Conservation (phyloP, 2,888 invertebrate genomes). For the Eulithis testata region DNA sequence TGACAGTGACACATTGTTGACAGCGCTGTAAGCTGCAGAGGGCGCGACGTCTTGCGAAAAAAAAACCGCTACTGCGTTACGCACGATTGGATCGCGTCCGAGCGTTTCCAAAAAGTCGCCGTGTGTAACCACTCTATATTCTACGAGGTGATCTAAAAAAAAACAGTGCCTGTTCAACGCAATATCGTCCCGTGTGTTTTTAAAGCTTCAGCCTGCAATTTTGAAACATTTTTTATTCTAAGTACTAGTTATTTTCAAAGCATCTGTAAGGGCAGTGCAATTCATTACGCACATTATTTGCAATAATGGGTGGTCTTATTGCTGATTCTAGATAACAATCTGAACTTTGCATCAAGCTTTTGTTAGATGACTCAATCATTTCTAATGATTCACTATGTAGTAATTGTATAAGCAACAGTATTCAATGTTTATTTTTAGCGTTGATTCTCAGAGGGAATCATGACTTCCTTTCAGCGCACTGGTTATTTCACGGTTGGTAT, state of each 20-base stretch:
- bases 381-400: conserved; percentile 19
- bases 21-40: too few relatives aligned
- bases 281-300: conserved; percentile 30
- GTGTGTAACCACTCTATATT: too few relatives aligned
- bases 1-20: too few relatives aligned
- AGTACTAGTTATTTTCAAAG: conserved; percentile 34
- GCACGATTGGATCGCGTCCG: too few relatives aligned
- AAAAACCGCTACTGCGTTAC: too few relatives aligned
- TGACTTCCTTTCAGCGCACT: too few relatives aligned
- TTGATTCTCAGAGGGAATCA: too few relatives aligned
- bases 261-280: conserved; percentile 36
- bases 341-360: conserved; percentile 16
- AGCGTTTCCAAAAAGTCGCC: too few relatives aligned
- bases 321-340: conserved; percentile 22
- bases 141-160: too few relatives aligned
- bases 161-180: conserved; percentile 3
- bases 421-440: too few relatives aligned
- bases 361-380: conserved; percentile 16
- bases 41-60: too few relatives aligned
- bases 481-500: too few relatives aligned
- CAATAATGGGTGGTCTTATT: conserved; percentile 25
- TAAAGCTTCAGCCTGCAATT: conserved; percentile 13
- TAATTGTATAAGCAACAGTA: conserved; percentile 1
- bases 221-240: conserved; percentile 40
- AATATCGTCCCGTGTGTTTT: conserved; percentile 16